Base-by-base conservation (phyloP, 1,140 invertebrate genomes). In the Drosophila obscura region DNA sequence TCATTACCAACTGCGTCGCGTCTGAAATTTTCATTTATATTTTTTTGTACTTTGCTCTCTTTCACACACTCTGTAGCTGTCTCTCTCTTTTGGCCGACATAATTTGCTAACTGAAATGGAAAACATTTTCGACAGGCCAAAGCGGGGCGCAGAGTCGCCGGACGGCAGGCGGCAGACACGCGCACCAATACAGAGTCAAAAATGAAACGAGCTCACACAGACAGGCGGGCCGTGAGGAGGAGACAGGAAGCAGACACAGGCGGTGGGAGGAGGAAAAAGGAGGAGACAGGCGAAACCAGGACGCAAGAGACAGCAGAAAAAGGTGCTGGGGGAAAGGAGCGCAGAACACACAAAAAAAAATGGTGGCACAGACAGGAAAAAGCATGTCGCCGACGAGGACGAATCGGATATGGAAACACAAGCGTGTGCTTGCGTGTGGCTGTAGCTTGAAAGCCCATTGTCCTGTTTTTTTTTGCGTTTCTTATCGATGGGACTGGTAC, bases 31-130 rank as follows among this genome's bases (percentile, higher is more conserved):
- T 88, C 83, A 87, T 88, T 88, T 87, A 88, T 78, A 59, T 67
- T 65, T 68, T 68, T 74, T 58, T 78, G 66, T 71, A 60, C 39
- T 49, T 51, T 48, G 48, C 50, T 44, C 64, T 35, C 8, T 49
- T 8, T 46, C 16, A 4, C 51, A 13, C 31, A 5, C 15, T 16
- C 28, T 13, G 43, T 15, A 15, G 53, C 63, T 5, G 19, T 69
- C 67, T 69, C 67, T 69, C 73, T 69, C 66, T 65, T 74, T 87
- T 87, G 82, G 84, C 79, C 80, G 84, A 87, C 84, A 87, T 87
- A 88, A 87, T 87, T 87, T 87, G 83, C 83, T 83, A 89, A 89
- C 83, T 88, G 83, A 88, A 88, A 88, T 88, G 84, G 83, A 88
- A 88, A 88, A 88, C 83, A 89, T 88, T 88, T 88, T 89, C 84